phyloP scores from a whole-genome alignment of 2,113 vertebrate species.

The Pampusana beccarii region DNA sequence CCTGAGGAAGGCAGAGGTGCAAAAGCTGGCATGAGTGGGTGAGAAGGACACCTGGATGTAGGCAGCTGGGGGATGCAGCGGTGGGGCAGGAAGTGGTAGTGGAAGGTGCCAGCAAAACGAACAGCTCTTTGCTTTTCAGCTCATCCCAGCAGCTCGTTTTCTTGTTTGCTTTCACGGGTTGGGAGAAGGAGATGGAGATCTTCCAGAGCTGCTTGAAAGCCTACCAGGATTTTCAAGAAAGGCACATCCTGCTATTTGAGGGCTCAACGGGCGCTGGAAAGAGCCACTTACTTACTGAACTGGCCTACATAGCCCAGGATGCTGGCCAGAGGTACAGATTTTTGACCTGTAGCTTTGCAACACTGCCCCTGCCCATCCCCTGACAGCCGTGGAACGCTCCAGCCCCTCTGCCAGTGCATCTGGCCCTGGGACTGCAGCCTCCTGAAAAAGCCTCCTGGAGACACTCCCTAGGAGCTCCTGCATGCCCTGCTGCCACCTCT shows the following conservation, averaged over 20 bases:
- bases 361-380: too few species aligned
- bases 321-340: slow-evolving; percentile 64
- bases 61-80: neutral
- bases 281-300: slow-evolving; percentile 61
- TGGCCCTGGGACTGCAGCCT: neutral
- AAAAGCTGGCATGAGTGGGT: too few species aligned
- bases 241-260: slow-evolving; percentile 60
- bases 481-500: neutral
- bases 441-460: neutral
- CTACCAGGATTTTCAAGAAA: slow-evolving; percentile 15
- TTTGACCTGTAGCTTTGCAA: too few species aligned
- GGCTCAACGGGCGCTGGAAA: slow-evolving; percentile 66
- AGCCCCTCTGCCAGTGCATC: neutral
- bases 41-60: too few species aligned
- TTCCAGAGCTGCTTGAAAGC: too few species aligned
- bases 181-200: slow-evolving; percentile 58
- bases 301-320: slow-evolving; percentile 36
- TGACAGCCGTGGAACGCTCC: neutral
- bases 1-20: too few species aligned
- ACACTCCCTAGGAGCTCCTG: neutral
- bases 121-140: neutral
- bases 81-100: neutral
- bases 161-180: slow-evolving; percentile 34
- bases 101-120: neutral
- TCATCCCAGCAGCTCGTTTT: neutral